Conservation (phyloP, 2,113 vertebrate species). For the Oncorhynchus nerka region DNA sequence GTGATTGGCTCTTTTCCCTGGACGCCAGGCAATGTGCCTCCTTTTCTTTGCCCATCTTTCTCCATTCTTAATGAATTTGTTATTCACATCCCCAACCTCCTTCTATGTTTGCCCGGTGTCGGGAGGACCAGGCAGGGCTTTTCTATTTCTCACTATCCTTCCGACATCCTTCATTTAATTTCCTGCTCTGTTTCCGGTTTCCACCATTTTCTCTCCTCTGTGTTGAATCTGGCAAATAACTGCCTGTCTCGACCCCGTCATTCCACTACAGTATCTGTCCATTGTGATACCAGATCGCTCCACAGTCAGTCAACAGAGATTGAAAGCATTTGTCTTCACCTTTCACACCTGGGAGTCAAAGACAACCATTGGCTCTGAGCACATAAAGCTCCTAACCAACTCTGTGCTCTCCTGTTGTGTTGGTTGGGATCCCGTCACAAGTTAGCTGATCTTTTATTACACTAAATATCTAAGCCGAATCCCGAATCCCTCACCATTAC, state of each 20-base stretch:
- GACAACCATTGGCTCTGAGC: slow-evolving; percentile 24
- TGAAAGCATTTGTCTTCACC: slow-evolving; percentile 53
- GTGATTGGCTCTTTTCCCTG: slow-evolving; percentile 70
- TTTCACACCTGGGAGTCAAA: slow-evolving; percentile 33
- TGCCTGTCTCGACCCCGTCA: slow-evolving; percentile 47
- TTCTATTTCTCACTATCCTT: not conserved
- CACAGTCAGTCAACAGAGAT: slow-evolving; percentile 52
- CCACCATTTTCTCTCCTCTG: slow-evolving; percentile 58
- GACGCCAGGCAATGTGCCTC: slow-evolving; percentile 61
- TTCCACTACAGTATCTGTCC: slow-evolving; percentile 44
- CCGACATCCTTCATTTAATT: not conserved
- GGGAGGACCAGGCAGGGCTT: not conserved
- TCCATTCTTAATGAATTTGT: slow-evolving; percentile 82
- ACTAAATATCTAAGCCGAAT: slow-evolving; percentile 28
- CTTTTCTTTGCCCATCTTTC: slow-evolving; percentile 59
- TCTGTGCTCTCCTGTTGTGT: not conserved
- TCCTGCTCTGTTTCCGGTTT: slow-evolving; percentile 15
- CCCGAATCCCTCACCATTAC: slow-evolving; percentile 16
- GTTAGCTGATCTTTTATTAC: slow-evolving; percentile 13
- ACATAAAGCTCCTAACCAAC: slow-evolving; percentile 6
- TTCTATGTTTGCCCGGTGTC: slow-evolving; percentile 44
- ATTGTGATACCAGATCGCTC: slow-evolving; percentile 37
- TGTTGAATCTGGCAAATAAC: slow-evolving; percentile 64
- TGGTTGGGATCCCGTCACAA: slow-evolving; percentile 20
- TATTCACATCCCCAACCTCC: slow-evolving; percentile 66